Percentiles rank a stretch among this genome's conserved stretches.
phyloP scores from a whole-genome alignment of 2,888 invertebrate species.

The Acleris sparsana region DNA sequence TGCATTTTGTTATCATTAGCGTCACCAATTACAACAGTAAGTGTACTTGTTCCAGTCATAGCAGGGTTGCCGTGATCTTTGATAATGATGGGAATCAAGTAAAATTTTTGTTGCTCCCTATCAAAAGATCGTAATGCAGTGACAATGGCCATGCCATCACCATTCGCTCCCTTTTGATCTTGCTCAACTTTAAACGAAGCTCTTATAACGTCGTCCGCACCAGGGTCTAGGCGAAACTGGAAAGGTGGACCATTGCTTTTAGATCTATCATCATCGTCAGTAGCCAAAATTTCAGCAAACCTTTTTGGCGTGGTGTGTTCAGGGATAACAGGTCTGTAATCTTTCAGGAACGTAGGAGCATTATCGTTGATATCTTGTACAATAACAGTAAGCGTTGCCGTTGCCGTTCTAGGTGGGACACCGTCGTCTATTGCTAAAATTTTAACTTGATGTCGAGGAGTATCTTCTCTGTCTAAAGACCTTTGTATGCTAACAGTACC shows the following conservation, averaged over 20 bases:
- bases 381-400: slow-evolving; percentile 96
- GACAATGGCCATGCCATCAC: slow-evolving; percentile 99
- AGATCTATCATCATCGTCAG: slow-evolving; percentile 96
- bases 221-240: slow-evolving; percentile 95
- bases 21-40: slow-evolving; percentile 98
- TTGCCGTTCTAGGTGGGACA: slow-evolving; percentile 95
- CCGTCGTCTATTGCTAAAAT: slow-evolving; percentile 98
- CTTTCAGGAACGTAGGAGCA: slow-evolving; percentile 95
- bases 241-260: slow-evolving; percentile 99
- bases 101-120: slow-evolving; percentile 97
- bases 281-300: slow-evolving; percentile 96
- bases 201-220: slow-evolving; percentile 95
- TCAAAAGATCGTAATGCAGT: slow-evolving; percentile 96
- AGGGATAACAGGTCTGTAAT: slow-evolving; percentile 95
- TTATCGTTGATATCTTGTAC: slow-evolving; percentile 98
- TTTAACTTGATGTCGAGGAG: slow-evolving; percentile 97
- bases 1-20: slow-evolving; percentile 99
- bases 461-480: slow-evolving; percentile 96
- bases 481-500: slow-evolving; percentile 97
- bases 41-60: slow-evolving; percentile 97
- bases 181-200: slow-evolving; percentile 98
- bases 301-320: slow-evolving; percentile 96
- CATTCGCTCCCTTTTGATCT: slow-evolving; percentile 98
- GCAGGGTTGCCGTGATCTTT: slow-evolving; percentile 98
- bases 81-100: slow-evolving; percentile 97